These are phyloP conservation scores for Gadopsis bispinosus DNA, from an alignment of 2,797 vertebrate species.

Conservation along the genomic window DNA sequence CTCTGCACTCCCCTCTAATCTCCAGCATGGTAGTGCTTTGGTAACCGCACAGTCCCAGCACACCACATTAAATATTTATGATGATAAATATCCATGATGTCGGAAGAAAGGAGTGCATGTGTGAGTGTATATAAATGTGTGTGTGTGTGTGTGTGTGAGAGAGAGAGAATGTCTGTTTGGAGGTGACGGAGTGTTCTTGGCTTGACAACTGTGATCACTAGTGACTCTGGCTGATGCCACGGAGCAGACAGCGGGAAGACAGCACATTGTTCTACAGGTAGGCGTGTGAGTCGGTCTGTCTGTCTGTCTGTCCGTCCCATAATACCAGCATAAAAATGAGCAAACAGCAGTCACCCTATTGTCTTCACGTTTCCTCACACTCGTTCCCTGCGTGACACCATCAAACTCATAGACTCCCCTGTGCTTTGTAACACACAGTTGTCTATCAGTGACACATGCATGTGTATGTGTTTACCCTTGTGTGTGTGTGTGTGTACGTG, in stretches of 20 bases:
- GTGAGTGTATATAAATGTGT: background rate
- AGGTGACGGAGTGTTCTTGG: constrained; percentile 31
- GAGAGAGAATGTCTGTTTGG: constrained; percentile 28
- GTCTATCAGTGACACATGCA: constrained; percentile 59
- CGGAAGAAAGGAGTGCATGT: constrained; percentile 26
- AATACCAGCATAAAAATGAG: constrained; percentile 50
- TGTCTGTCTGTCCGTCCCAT: constrained; percentile 12
- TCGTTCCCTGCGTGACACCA: constrained; percentile 51
- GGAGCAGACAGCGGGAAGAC: constrained; percentile 40
- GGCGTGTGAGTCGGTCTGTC: background rate
- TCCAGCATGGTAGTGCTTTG: constrained; percentile 57
- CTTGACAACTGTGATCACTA: constrained; percentile 53
- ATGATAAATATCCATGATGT: constrained; percentile 67
- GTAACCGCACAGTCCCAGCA: constrained; percentile 52
- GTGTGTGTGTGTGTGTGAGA: constrained; percentile 2
- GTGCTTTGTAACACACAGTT: constrained; percentile 63
- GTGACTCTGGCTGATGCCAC: constrained; percentile 39
- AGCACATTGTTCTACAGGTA: constrained; percentile 48
- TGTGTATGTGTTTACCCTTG: constrained; percentile 27
- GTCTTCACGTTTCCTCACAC: constrained; percentile 60
- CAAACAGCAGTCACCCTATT: constrained; percentile 49
- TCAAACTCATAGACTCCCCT: constrained; percentile 58
- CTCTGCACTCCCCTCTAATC: constrained; percentile 55
- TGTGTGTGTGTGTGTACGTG: constrained; percentile 14
- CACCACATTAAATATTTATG: constrained; percentile 73